Evolutionary conservation across 2,888 invertebrate genomes (phyloP), one percentile per base, ranked within the genome.

Genomic region (Plebejus argus): DNA sequence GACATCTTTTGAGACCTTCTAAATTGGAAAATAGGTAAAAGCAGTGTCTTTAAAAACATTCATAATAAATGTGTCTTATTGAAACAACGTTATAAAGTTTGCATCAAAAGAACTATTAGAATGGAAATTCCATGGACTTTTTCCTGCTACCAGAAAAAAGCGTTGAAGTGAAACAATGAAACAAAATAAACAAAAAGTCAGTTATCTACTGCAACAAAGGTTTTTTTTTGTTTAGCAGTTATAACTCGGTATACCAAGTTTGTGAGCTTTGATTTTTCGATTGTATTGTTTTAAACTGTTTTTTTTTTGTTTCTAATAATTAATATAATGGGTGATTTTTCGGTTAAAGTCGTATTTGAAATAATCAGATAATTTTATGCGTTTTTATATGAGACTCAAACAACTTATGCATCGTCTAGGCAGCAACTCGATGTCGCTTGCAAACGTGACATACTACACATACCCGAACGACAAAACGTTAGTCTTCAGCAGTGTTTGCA

Each of bases 181-280:
- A 61, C 61, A 23, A 61, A 61, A 61, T 61, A 61, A 61, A 61
- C 61, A 58, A 61, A 61, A 61, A 23, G 61, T 61, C 61, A 61
- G 23, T 23, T 61, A 28, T 75, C 80, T 81, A 74, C 80, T 81
- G 75, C 18, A 77, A 78, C 76, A 79, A 78, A 39, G 70, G 56
- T n/a, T 56, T 76, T 56, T 76, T 76, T 76, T 76, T 56, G 20
- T 76, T 58, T n/a, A 61, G 12, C 61, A 61, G 61, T 61, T 61
- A 4, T n/a, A n/a, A n/a, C n/a, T n/a, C n/a, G n/a, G n/a, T n/a
- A n/a, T 28, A 23, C 23, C 61, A 23, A 23, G 61, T 61, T 61
- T 10, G 53, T 15, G n/a, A 58, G 58, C 58, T 58, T 61, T 61
- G 61, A 61, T 61, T 61, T 23, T 28, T 12, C 23, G 23, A 61